phyloP scores from a whole-genome alignment of 2,113 vertebrate species.

The Cinclus mexicanus region DNA sequence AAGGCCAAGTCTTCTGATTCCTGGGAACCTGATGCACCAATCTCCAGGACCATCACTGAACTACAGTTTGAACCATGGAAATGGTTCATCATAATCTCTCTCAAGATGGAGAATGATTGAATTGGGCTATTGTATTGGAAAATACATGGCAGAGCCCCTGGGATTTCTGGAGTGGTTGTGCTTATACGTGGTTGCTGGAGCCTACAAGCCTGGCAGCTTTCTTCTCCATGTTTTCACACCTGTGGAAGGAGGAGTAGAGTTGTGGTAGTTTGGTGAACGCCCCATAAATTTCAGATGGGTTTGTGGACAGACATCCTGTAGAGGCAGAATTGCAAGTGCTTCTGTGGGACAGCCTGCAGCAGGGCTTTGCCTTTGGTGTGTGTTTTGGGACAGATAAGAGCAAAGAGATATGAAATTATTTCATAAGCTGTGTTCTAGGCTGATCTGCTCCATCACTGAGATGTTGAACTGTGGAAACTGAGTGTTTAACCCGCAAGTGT shows the following conservation, averaged over 20 bases:
- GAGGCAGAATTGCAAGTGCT: neutral
- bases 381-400: neutral
- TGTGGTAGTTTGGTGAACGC: neutral
- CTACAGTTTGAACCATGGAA: neutral
- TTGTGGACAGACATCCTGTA: neutral
- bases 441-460: neutral
- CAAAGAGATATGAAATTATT: neutral
- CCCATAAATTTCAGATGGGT: neutral
- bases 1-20: neutral
- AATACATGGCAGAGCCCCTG: neutral
- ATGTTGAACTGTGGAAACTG: neutral
- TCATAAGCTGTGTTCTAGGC: neutral
- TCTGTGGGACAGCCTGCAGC: neutral
- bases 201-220: neutral
- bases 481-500: neutral
- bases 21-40: neutral
- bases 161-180: neutral
- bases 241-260: neutral
- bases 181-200: neutral
- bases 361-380: neutral
- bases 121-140: neutral
- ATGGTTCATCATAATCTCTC: neutral
- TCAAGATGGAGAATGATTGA: neutral
- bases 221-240: neutral
- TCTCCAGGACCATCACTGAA: neutral